Evolutionary conservation across 2,888 invertebrate genomes (phyloP), one percentile per base, ranked within the genome.

Genomic region (Andrena chrysosceles): DNA sequence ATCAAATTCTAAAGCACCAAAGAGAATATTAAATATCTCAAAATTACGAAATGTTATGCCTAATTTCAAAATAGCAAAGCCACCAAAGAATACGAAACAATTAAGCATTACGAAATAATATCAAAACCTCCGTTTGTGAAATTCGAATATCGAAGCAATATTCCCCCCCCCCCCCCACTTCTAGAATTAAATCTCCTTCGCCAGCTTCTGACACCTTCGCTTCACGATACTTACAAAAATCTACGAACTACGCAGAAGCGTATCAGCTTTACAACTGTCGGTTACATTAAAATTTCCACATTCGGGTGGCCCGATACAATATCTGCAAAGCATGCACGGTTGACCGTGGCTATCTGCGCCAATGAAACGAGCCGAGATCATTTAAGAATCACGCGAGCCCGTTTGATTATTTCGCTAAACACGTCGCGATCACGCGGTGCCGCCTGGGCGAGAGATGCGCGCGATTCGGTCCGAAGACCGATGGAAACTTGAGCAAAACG

Each of bases 351-450:
- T 78, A 77, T 79, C 80, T 60, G 16, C 23, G 23, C 31, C 23
- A 49, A 69, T 69, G 16, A 31, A 64, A 81, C 49, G 66, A 48
- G 13, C 33, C 26, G 33, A 16, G 29, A 23, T 42, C 56, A 70
- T 56, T 56, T n/a, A 48, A 33, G 52, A 68, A 74, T 71, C 70
- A 62, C 35, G 81, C 2, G 71, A 69, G 35, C 6, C 54, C 16
- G 23, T 26, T 48, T 35, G 77, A 83, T 83, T 81, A 83, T 77
- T 83, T 66, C 59, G n/a, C 10, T 31, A 60, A 69, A 35, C 82
- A 83, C 82, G 82, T 72, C 20, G 42, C 68, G 64, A 81, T 76
- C 81, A 81, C 76, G 82, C 81, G 81, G 62, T 23, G 49, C 20
- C 20, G 5, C 48, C 59, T 42, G 35, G 3, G 35, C 68, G 63